Evolutionary conservation across 2,113 vertebrate species (phyloP).

Genomic region (Promerops cafer): DNA sequence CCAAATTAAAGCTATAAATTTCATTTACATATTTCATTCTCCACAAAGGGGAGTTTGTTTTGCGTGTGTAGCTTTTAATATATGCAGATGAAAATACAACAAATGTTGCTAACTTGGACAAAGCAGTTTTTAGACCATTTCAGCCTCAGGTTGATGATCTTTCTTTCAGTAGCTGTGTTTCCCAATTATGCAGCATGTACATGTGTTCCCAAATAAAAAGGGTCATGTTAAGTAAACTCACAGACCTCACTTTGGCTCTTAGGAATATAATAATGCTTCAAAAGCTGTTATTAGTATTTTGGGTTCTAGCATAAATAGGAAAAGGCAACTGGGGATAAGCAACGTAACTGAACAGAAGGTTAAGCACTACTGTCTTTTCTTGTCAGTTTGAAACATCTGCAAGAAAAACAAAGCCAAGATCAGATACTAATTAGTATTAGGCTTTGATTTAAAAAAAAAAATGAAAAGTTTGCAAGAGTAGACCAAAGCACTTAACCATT

Average conservation of each 20-base stretch:
- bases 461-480: background rate
- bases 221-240: background rate
- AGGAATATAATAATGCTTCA: constrained; percentile 1
- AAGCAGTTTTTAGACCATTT: constrained; percentile 50
- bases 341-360: background rate
- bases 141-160: background rate
- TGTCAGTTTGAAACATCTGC: background rate
- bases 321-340: background rate
- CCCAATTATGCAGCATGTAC: constrained; percentile 12
- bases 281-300: constrained; percentile 16
- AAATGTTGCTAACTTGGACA: constrained; percentile 46
- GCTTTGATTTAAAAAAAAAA: background rate
- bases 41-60: constrained; percentile 61
- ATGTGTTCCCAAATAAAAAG: background rate
- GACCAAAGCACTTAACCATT: background rate
- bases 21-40: constrained; percentile 72
- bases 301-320: background rate
- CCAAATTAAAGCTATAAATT: constrained; percentile 72
- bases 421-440: background rate
- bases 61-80: constrained; percentile 60
- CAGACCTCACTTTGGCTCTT: background rate
- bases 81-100: constrained; percentile 43
- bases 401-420: background rate
- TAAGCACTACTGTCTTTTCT: background rate
- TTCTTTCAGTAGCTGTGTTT: background rate